phyloP scores from a whole-genome alignment of 2,113 vertebrate species.

The Neomonachus schauinslandi region DNA sequence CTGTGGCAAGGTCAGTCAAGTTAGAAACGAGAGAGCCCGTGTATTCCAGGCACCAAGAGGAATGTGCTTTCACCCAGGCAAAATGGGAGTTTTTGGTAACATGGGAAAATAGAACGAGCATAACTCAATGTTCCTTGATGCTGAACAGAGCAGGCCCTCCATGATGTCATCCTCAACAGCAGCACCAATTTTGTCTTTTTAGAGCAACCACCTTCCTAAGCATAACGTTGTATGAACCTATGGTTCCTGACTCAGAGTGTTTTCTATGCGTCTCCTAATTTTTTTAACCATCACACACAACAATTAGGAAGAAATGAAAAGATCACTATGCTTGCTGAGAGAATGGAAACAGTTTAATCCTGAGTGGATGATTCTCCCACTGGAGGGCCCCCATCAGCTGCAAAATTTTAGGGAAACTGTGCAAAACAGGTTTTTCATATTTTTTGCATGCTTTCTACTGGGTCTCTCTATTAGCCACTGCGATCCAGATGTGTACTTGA shows the following conservation, averaged over 20 bases:
- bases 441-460: neutral
- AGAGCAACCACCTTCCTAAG: neutral
- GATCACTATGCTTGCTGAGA: neutral
- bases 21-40: neutral
- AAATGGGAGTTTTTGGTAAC: neutral
- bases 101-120: neutral
- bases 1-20: neutral
- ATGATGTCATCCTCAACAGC: neutral
- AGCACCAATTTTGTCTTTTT: neutral
- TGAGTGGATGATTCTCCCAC: neutral
- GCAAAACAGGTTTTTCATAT: neutral
- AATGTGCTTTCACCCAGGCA: neutral
- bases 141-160: neutral
- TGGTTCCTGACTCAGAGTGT: neutral
- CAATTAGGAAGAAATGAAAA: neutral
- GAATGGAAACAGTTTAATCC: neutral
- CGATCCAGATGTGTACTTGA: conserved; percentile 37
- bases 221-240: neutral
- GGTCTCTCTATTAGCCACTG: neutral
- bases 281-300: neutral
- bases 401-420: conserved; percentile 39
- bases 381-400: conserved; percentile 28
- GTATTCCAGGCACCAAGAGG: neutral
- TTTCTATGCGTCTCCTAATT: neutral
- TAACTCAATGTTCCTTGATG: neutral